Base-by-base conservation (phyloP, 1,140 invertebrate species). In the Panagrolaimus sp. region DNA sequence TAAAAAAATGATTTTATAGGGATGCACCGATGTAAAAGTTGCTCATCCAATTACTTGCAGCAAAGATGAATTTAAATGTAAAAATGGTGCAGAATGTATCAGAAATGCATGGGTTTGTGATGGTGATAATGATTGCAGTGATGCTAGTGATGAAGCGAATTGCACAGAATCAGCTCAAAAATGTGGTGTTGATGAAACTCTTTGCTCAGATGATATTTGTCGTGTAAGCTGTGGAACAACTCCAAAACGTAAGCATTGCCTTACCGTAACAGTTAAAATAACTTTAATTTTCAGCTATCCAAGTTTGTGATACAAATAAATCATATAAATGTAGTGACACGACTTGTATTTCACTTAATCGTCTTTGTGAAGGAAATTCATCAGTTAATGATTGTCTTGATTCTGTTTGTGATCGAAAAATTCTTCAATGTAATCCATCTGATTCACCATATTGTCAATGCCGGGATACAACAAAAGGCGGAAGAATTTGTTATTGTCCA, bases 111-210 rank as follows among this genome's bases (percentile, higher is more conserved):
- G 84, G 0, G 84, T 90, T 2, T 91, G 90, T 79, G 89, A 90
- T 78, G 86, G 86, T 0, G 71, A 83, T 2, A 75, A 77, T 24
- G 87, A 90, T 62, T 91, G 90, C 77, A 69, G 83, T 0, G 88
- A 90, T 73, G 87, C 92, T 65, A 93, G 91, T 12, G 95, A 98
- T 83, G 95, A 98, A 81, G 69, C 70, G 32, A 70, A 74, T 24
- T 78, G 77, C 26, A 62, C 38, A 55, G 62, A 46, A 12, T 66
- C 24, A 5, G 43, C 21, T 21, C 6, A 21, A 3, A 47, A 24
- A 44, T 24, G 47, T 58, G 64, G 45, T 10, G 17, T 38, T 47
- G 70, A 26, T 70, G 58, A 70, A 17, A 28, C 17, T 28, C 12
- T 43, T 32, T 47, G 65, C 12, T 32, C 52, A 43, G 67, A 65